Conservation (phyloP, 1,140 invertebrate genomes). For the Xylocopa sonorina region DNA sequence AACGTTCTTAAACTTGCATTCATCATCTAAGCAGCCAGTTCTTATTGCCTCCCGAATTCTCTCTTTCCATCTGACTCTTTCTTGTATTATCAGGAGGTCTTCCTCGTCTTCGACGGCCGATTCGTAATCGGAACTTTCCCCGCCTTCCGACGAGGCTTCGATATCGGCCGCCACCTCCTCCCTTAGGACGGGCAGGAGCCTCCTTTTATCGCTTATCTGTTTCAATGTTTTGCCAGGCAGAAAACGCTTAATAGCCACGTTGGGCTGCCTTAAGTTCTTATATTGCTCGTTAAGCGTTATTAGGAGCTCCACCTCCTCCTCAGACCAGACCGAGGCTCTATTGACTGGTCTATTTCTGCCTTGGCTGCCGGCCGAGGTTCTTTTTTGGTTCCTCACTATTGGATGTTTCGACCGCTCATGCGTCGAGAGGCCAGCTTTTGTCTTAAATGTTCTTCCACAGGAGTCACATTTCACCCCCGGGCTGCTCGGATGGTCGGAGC, state of each 20-base stretch:
- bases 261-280: not conserved
- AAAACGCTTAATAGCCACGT: not conserved
- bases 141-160: too few species aligned
- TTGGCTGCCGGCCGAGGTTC: not conserved
- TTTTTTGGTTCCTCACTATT: too few species aligned
- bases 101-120: too few species aligned
- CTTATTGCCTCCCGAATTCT: too few species aligned
- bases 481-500: too few species aligned
- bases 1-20: too few species aligned
- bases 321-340: not conserved
- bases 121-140: too few species aligned
- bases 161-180: not conserved
- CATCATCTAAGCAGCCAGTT: too few species aligned
- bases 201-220: not conserved
- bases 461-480: not conserved
- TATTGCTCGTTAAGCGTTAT: not conserved
- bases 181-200: not conserved
- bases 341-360: not conserved
- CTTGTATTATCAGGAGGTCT: too few species aligned
- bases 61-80: too few species aligned
- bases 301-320: not conserved
- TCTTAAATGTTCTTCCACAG: not conserved
- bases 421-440: not conserved
- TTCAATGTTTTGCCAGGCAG: not conserved
- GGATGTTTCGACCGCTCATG: not conserved